phyloP scores from a whole-genome alignment of 2,797 vertebrate genomes.

The Martes flavigula region DNA sequence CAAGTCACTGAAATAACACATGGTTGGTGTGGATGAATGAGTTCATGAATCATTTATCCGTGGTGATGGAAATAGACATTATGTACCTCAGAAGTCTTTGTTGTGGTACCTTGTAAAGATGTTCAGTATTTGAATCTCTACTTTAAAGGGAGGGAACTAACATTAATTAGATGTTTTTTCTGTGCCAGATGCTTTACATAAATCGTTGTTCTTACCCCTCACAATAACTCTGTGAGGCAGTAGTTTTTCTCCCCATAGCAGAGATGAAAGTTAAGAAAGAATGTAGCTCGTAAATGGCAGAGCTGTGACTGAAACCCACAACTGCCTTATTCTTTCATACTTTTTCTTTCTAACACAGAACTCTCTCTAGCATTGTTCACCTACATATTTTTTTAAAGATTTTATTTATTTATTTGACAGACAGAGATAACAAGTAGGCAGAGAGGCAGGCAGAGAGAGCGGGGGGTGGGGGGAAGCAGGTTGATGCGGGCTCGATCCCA shows the following conservation, averaged over 20 bases:
- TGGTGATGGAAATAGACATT: slow-evolving; percentile 50
- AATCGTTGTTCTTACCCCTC: neutral
- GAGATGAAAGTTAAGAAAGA: neutral
- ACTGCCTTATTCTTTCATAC: neutral
- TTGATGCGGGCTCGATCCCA: too few species aligned
- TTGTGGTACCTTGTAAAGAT: slow-evolving; percentile 2
- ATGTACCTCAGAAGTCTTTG: slow-evolving; percentile 53
- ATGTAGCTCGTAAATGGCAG: neutral
- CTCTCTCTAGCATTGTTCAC: neutral
- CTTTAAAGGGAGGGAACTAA: neutral
- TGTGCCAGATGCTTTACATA: neutral
- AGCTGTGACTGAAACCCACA: neutral
- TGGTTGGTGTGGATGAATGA: slow-evolving; percentile 51
- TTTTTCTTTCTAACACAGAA: neutral
- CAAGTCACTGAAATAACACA: slow-evolving; percentile 52
- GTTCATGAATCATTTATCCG: slow-evolving; percentile 61
- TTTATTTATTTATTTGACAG: too few species aligned
- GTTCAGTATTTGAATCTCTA: slow-evolving; percentile 46
- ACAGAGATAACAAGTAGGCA: too few species aligned
- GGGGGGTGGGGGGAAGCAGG: too few species aligned
- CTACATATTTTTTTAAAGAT: neutral
- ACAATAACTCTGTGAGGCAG: neutral
- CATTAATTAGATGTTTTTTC: slow-evolving; percentile 7
- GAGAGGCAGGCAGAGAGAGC: too few species aligned
- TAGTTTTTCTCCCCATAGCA: neutral